Evolutionary conservation across 2,113 vertebrate species (phyloP).

Genomic region (Reinhardtius hippoglossoides): DNA sequence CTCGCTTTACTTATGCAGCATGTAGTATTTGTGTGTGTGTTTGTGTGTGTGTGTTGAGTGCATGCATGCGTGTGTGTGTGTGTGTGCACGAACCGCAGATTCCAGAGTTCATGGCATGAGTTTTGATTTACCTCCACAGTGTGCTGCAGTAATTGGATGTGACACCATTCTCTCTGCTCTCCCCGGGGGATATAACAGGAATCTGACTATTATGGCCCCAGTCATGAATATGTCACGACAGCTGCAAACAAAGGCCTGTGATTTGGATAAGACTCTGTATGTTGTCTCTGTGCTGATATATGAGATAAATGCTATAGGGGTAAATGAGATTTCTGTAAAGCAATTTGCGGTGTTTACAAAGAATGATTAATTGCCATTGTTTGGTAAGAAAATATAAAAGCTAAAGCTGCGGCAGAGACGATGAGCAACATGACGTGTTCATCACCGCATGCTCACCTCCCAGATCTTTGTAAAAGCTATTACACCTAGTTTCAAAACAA

Average conservation of each 20-base stretch:
- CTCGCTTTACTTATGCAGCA: conserved; percentile 32
- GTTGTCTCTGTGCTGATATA: conserved; percentile 66
- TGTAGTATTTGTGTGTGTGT: conserved; percentile 2
- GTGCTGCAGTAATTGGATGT: conserved; percentile 80
- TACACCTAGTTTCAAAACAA: conserved; percentile 51
- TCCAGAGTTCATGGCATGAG: conserved; percentile 69
- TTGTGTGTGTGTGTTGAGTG: no score
- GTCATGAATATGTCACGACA: conserved; percentile 81
- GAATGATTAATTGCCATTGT: conserved; percentile 70
- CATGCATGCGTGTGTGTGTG: conserved; percentile 9
- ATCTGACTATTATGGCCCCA: conserved; percentile 80
- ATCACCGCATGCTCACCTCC: conserved; percentile 37
- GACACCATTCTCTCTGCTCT: conserved; percentile 78
- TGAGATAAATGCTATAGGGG: conserved; percentile 59
- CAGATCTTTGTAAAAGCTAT: conserved; percentile 45
- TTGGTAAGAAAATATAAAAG: conserved; percentile 10
- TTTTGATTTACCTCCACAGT: conserved; percentile 80
- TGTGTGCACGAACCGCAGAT: conserved; percentile 46
- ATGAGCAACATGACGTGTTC: conserved; percentile 43
- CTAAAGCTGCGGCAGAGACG: conserved; percentile 4
- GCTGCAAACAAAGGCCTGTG: conserved; percentile 74
- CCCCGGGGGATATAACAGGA: conserved; percentile 76
- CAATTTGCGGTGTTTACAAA: conserved; percentile 68
- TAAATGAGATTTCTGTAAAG: conserved; percentile 63
- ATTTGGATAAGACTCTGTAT: conserved; percentile 70